These are phyloP conservation scores for Drosophila eohydei DNA, from an alignment of 2,888 invertebrate genomes.

Conservation along the genomic window DNA sequence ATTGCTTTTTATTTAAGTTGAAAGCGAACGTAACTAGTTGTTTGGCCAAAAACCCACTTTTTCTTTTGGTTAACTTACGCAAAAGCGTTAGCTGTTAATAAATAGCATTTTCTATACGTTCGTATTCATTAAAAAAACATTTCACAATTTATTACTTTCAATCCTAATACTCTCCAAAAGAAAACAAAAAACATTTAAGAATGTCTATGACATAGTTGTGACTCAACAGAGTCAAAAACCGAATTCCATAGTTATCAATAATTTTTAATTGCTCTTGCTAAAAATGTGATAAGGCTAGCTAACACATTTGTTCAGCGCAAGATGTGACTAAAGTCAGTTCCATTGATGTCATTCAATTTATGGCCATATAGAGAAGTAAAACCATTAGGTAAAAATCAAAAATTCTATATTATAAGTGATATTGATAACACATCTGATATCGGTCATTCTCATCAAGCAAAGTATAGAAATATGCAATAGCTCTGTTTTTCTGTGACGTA, in stretches of 20 bases:
- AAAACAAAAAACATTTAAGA: not conserved
- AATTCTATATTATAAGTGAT: not conserved
- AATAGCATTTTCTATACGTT: not conserved
- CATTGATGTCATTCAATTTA: slow-evolving; percentile 1
- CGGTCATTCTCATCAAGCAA: not conserved
- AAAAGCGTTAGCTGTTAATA: not conserved
- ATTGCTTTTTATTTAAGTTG: not conserved
- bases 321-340: not conserved
- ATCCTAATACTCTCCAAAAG: not conserved
- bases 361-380: not conserved
- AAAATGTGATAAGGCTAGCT: not conserved
- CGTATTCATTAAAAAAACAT: not conserved
- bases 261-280: slow-evolving; percentile 6
- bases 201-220: not conserved
- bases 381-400: not conserved
- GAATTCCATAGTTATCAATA: slow-evolving; percentile 5
- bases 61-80: not conserved
- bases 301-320: not conserved
- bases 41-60: not conserved
- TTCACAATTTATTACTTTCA: slow-evolving; percentile 3
- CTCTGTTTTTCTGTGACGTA: not conserved
- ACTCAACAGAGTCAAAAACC: not conserved
- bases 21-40: slow-evolving; percentile 3
- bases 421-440: slow-evolving; percentile 1
- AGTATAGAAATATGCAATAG: not conserved